These are phyloP conservation scores for Telenomus remus DNA, from an alignment of 1,140 invertebrate genomes.

Conservation along the genomic window DNA sequence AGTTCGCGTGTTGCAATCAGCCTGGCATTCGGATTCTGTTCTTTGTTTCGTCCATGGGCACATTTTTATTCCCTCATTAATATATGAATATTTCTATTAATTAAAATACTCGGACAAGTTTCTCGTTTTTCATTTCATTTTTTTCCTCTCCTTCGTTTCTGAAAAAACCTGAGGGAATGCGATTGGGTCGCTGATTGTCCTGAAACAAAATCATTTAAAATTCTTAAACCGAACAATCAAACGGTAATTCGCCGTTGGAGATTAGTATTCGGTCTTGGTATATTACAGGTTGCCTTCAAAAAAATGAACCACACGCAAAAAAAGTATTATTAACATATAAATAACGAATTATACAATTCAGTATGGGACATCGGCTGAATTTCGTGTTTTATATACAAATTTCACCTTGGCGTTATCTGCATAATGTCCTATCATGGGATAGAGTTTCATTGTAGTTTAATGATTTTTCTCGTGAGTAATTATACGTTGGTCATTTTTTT, in stretches of 20 bases:
- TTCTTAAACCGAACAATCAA: slow-evolving; percentile 29
- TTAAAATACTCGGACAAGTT: too few relatives aligned
- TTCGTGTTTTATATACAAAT: slow-evolving; percentile 34
- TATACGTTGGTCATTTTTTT: slow-evolving; percentile 35
- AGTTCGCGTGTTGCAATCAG: not conserved
- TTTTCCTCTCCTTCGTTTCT: too few relatives aligned
- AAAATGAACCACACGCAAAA: not conserved
- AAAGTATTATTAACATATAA: slow-evolving; percentile 43
- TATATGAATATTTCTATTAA: too few relatives aligned
- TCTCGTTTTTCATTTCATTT: too few relatives aligned
- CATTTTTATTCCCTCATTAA: too few relatives aligned
- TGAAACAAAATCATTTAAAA: slow-evolving; percentile 27
- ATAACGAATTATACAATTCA: slow-evolving; percentile 42
- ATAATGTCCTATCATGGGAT: slow-evolving; percentile 28
- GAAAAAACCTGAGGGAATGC: not conserved
- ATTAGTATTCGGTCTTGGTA: slow-evolving; percentile 26
- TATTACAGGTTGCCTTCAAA: slow-evolving; percentile 7
- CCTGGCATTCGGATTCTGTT: too few relatives aligned
- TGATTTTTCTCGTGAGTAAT: slow-evolving; percentile 33
- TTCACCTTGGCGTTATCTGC: slow-evolving; percentile 24
- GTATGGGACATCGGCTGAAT: slow-evolving; percentile 7
- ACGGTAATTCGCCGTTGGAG: slow-evolving; percentile 26
- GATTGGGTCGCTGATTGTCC: slow-evolving; percentile 30
- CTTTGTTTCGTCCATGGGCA: too few relatives aligned
- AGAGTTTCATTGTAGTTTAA: slow-evolving; percentile 39